Percentiles rank a stretch among this genome's conserved stretches.
phyloP scores from a whole-genome alignment of 2,888 invertebrate genomes.

The Cryptocephalus primarius region DNA sequence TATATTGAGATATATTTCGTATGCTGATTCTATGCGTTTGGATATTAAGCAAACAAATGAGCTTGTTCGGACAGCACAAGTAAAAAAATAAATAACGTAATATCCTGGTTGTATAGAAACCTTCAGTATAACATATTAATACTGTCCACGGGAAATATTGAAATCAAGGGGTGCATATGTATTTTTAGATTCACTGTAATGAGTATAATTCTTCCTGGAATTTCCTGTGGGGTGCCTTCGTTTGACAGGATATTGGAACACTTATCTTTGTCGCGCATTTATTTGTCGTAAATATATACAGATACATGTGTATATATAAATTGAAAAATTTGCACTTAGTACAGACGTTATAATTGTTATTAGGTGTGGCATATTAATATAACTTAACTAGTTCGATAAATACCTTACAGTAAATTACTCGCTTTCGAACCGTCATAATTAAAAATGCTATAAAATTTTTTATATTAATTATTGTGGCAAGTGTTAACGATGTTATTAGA shows the following conservation, averaged over 20 bases:
- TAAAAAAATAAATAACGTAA: slow-evolving; percentile 31
- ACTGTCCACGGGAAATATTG: slow-evolving; percentile 34
- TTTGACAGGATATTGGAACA: slow-evolving; percentile 35
- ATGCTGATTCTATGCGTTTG: slow-evolving; percentile 16
- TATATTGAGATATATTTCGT: slow-evolving; percentile 9
- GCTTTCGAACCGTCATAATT: no score
- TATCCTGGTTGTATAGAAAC: slow-evolving; percentile 29
- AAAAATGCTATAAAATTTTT: no score
- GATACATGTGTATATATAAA: no score
- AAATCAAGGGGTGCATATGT: slow-evolving; percentile 37
- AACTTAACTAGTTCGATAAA: no score
- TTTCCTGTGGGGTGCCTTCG: slow-evolving; percentile 28
- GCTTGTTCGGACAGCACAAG: slow-evolving; percentile 20
- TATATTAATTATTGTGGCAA: no score
- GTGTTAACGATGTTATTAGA: no score
- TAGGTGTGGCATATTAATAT: no score
- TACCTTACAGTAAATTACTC: no score
- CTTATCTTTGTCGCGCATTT: slow-evolving; percentile 29
- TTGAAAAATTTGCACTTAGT: no score
- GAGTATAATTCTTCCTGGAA: slow-evolving; percentile 32
- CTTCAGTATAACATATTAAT: slow-evolving; percentile 32
- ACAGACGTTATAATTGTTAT: no score
- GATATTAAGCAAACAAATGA: slow-evolving; percentile 20
- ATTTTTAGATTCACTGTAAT: slow-evolving; percentile 31
- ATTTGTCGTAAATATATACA: not conserved